Conservation (phyloP, 2,888 invertebrate genomes). For the Gryllus longicercus region DNA sequence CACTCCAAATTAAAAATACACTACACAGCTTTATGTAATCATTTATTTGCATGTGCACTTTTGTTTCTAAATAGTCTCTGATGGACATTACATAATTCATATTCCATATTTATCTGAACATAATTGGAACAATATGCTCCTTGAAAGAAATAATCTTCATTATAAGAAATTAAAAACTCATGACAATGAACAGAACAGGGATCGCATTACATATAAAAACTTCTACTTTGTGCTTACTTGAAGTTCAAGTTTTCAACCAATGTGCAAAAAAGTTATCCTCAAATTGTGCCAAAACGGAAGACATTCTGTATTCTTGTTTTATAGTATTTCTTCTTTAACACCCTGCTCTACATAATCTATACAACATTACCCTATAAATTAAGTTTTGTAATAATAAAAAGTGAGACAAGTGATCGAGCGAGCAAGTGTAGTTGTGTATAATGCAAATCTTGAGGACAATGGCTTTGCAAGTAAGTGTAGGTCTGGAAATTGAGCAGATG, state of each 20-base stretch:
- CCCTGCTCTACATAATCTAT: slow-evolving; percentile 21
- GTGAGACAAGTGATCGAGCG: slow-evolving; percentile 21
- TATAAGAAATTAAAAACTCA: slow-evolving; percentile 30
- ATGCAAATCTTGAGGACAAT: slow-evolving; percentile 27
- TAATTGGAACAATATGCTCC: slow-evolving; percentile 27
- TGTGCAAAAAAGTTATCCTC: slow-evolving; percentile 33
- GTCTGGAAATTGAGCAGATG: slow-evolving; percentile 33
- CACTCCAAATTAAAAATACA: slow-evolving; percentile 24
- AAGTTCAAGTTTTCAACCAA: slow-evolving; percentile 33
- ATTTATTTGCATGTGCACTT: slow-evolving; percentile 30
- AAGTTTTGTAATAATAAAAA: slow-evolving; percentile 7
- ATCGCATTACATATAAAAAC: slow-evolving; percentile 35
- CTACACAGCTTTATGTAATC: slow-evolving; percentile 27
- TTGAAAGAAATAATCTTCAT: slow-evolving; percentile 18
- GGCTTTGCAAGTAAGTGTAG: slow-evolving; percentile 23
- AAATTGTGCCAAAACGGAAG: slow-evolving; percentile 37
- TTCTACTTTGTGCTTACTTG: slow-evolving; percentile 32
- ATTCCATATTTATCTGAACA: slow-evolving; percentile 29
- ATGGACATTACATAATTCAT: slow-evolving; percentile 26
- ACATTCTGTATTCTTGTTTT: slow-evolving; percentile 31
- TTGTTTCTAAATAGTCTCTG: slow-evolving; percentile 20
- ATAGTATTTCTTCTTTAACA: slow-evolving; percentile 26
- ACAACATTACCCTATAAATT: slow-evolving; percentile 24
- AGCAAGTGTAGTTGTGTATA: slow-evolving; percentile 5
- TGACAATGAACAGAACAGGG: slow-evolving; percentile 29